Evolutionary conservation across 2,888 invertebrate species (phyloP), one percentile per base, ranked within the genome.

Genomic region (Mimumesa dahlbomi): DNA sequence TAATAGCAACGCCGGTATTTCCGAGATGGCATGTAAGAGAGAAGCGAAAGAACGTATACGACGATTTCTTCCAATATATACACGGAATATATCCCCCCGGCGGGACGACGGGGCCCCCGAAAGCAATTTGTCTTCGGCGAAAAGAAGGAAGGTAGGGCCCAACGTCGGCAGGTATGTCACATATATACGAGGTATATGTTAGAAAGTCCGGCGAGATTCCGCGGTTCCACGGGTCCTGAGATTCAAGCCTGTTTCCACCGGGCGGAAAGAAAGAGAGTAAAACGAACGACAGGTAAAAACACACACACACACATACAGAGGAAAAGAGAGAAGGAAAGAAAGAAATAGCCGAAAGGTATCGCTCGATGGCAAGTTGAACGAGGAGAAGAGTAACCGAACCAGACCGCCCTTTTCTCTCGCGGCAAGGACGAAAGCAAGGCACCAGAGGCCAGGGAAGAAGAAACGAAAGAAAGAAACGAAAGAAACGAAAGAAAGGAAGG

Each of bases 331-430:
- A 43, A 40, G 48, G 56, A 50, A 67, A 58, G 48, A 22, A 19
- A 19, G 34, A 43, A 50, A 50, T 45, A 50, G 43, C 48, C 57
- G 65, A 56, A 73, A 69, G 67, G 68, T 59, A 67, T 36, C 43
- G 50, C 22, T 18, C 57, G 48, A 59, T 48, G 52, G 59, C 45
- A 52, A 49, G 52, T 63, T 45, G 36, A 62, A 63, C 76, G 69
- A 46, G 53, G 43, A 36, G 25, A 59, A 29, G 49, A 52, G 48
- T 14, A 45, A 25, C 38, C n/a, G 43, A 31, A 22, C 57, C 29
- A 65, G 49, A 65, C 69, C 79, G 81, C 76, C 79, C 77, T 81
- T 80, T 80, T 72, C 79, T 82, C 82, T 77, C 81, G 79, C 71
- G 83, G 81, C 82, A 82, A 81, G 80, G 77, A 77, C 78, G 76